Percentiles rank a stretch among this genome's conserved stretches.
phyloP scores from a whole-genome alignment of 2,888 invertebrate species.

The Stenichneumon culpator region DNA sequence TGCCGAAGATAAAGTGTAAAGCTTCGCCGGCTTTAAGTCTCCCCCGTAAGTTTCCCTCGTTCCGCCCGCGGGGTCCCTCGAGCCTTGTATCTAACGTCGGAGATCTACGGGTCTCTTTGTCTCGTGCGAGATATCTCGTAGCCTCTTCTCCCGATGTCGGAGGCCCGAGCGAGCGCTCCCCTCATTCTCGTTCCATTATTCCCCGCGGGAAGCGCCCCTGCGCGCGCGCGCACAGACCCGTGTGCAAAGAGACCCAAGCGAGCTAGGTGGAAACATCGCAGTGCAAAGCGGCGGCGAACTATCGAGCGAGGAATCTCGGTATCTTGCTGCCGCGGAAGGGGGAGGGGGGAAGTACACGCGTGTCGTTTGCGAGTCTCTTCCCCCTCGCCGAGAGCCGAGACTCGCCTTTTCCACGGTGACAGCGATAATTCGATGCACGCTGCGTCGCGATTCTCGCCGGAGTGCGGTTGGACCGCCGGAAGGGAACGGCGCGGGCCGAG shows the following conservation, averaged over 20 bases:
- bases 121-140: slow-evolving; percentile 36
- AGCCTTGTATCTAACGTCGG: slow-evolving; percentile 1
- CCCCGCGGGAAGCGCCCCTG: not conserved
- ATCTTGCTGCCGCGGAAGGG: not conserved
- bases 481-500: no score
- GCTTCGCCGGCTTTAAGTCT: not conserved
- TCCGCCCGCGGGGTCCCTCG: not conserved
- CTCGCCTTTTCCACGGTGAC: slow-evolving; percentile 66
- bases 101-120: slow-evolving; percentile 44
- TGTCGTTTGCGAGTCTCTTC: not conserved
- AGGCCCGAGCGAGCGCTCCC: not conserved
- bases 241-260: slow-evolving; percentile 17
- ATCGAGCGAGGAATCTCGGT: slow-evolving; percentile 14
- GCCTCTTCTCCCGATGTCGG: not conserved
- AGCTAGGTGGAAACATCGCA: slow-evolving; percentile 29
- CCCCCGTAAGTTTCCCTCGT: not conserved
- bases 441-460: not conserved
- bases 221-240: slow-evolving; percentile 3
- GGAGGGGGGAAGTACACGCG: not conserved
- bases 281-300: not conserved
- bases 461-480: no score
- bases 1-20: not conserved
- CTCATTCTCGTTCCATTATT: slow-evolving; percentile 27
- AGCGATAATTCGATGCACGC: slow-evolving; percentile 73
- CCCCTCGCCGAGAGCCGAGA: not conserved